Conservation (phyloP, 92 coral and sea anemone genomes). For the Palythoa caribaeorum region DNA sequence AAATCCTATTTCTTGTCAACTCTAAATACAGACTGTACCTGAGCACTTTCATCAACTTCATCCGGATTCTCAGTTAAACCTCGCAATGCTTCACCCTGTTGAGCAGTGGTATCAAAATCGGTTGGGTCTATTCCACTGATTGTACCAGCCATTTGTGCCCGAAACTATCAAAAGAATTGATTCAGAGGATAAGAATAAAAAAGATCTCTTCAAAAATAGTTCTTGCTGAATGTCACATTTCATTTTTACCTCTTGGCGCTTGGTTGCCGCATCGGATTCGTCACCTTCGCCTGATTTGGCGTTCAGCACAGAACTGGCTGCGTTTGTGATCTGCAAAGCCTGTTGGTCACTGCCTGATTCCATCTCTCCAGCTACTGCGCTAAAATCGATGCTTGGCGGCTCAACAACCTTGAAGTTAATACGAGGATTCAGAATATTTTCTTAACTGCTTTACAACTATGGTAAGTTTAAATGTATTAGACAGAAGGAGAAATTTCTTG, state of each 20-base stretch:
- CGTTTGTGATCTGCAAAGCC: slow-evolving; percentile 82
- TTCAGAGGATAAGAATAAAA: neutral
- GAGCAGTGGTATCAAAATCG: slow-evolving; percentile 85
- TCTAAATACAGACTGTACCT: slow-evolving; percentile 57
- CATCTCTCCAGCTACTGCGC: slow-evolving; percentile 75
- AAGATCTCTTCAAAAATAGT: neutral
- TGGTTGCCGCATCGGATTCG: slow-evolving; percentile 58
- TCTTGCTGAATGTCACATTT: neutral
- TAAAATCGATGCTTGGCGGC: slow-evolving; percentile 70
- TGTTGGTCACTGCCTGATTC: slow-evolving; percentile 78
- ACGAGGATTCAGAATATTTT: neutral
- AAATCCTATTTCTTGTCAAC: no score
- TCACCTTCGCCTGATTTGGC: slow-evolving; percentile 72
- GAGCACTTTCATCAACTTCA: slow-evolving; percentile 87
- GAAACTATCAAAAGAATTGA: slow-evolving; percentile 61
- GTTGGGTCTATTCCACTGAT: slow-evolving; percentile 72
- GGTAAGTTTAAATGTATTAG: no score
- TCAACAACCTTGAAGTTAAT: slow-evolving; percentile 70
- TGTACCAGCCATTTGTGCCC: slow-evolving; percentile 81
- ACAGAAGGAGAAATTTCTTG: no score
- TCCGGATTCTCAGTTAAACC: slow-evolving; percentile 78
- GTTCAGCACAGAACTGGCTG: slow-evolving; percentile 85
- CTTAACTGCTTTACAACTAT: neutral
- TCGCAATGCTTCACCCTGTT: slow-evolving; percentile 82
- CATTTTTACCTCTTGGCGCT: slow-evolving; percentile 68